Evolutionary conservation across 2,888 invertebrate species (phyloP).

Genomic region (Neoscelio sp.): DNA sequence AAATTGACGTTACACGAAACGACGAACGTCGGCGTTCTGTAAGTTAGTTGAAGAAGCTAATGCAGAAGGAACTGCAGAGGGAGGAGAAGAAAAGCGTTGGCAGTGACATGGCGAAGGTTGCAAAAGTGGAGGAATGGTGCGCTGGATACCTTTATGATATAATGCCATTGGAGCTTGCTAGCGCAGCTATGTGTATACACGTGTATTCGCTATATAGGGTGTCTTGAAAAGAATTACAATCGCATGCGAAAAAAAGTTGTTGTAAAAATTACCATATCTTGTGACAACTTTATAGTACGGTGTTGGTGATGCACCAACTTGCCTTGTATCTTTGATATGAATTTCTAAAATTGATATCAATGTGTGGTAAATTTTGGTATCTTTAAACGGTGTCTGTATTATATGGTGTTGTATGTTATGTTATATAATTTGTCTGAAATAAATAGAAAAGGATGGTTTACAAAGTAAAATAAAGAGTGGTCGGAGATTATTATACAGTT

Average conservation of each 20-base stretch:
- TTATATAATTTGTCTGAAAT: no score
- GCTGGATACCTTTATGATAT: conserved; percentile 73
- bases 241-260: neutral
- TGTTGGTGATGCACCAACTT: no score
- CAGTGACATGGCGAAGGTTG: conserved; percentile 60
- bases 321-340: no score
- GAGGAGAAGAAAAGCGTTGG: conserved; percentile 55
- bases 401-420: no score
- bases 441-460: no score
- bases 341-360: no score
- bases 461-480: no score
- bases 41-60: conserved; percentile 56
- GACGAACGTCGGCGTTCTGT: conserved; percentile 28
- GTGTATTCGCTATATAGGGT: conserved; percentile 47
- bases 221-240: conserved; percentile 35
- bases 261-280: no score
- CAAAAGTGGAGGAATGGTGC: conserved; percentile 69
- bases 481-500: no score
- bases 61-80: conserved; percentile 49
- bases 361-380: no score
- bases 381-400: no score
- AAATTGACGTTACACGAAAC: conserved; percentile 53
- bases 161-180: conserved; percentile 68
- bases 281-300: no score
- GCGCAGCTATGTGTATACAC: conserved; percentile 24